These are phyloP conservation scores for Heliangelus exortis DNA, from an alignment of 2,797 vertebrate genomes.

Conservation along the genomic window DNA sequence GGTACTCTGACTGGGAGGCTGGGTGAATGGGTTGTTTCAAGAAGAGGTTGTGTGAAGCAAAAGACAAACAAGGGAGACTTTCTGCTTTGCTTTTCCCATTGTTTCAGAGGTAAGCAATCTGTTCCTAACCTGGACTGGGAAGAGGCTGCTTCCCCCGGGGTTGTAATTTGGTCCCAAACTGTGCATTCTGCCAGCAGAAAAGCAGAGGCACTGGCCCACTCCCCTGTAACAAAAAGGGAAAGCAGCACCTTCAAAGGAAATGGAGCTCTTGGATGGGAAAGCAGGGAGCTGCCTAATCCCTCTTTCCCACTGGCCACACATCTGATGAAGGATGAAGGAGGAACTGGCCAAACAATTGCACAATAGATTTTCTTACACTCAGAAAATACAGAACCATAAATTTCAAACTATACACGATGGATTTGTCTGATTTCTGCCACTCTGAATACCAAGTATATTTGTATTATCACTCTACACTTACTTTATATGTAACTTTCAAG, in stretches of 20 bases:
- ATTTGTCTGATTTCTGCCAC: background rate
- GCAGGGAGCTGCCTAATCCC: background rate
- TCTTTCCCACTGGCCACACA: background rate
- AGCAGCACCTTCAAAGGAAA: background rate
- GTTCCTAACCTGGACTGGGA: background rate
- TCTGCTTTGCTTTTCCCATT: constrained; percentile 21
- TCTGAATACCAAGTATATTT: background rate
- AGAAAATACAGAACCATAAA: background rate
- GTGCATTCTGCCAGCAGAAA: background rate
- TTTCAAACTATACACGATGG: background rate
- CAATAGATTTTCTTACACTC: background rate
- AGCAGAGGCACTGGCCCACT: background rate
- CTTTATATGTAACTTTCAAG: background rate
- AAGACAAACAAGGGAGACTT: background rate
- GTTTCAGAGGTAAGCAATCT: constrained; percentile 7
- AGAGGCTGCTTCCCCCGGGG: background rate
- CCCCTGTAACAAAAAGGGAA: background rate
- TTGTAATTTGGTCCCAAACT: background rate
- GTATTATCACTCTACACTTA: background rate
- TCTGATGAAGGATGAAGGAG: background rate
- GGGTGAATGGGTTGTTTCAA: background rate
- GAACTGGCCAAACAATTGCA: background rate
- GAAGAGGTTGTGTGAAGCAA: background rate
- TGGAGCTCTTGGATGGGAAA: background rate
- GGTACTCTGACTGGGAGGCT: background rate